Percentiles rank a stretch among this genome's conserved stretches.
Conservation (phyloP, 2,113 vertebrate species). For the Campylorhamphus procurvoides region DNA sequence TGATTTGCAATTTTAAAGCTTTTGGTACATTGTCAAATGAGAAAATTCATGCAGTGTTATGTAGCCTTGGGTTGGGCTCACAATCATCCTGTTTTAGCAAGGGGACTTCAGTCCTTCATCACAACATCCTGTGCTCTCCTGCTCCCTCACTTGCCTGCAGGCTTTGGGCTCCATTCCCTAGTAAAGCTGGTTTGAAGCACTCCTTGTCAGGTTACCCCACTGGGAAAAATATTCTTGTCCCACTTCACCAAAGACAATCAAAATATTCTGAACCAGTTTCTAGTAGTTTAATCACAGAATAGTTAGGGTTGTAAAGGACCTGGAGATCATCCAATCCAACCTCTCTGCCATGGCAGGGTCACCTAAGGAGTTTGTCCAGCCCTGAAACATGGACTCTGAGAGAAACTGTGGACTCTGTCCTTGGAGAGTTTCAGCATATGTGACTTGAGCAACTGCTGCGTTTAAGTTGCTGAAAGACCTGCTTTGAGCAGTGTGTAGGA, state of each 20-base stretch:
- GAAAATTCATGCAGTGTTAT: neutral
- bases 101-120: neutral
- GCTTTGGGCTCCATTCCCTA: neutral
- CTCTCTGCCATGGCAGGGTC: neutral
- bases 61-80: neutral
- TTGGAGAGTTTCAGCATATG: neutral
- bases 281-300: neutral
- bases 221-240: neutral
- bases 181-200: neutral
- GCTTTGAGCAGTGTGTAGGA: neutral
- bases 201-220: neutral
- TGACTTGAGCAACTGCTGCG: neutral
- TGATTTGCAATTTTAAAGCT: neutral
- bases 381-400: neutral
- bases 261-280: neutral
- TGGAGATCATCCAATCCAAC: neutral
- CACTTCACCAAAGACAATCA: neutral
- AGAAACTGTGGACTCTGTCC: neutral
- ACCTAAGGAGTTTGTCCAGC: neutral
- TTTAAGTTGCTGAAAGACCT: neutral
- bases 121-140: neutral
- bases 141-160: neutral
- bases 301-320: neutral
- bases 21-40: neutral
- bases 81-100: neutral